Evolutionary conservation across 1,140 invertebrate genomes (phyloP).

Genomic region (Drosophila asahinai): DNA sequence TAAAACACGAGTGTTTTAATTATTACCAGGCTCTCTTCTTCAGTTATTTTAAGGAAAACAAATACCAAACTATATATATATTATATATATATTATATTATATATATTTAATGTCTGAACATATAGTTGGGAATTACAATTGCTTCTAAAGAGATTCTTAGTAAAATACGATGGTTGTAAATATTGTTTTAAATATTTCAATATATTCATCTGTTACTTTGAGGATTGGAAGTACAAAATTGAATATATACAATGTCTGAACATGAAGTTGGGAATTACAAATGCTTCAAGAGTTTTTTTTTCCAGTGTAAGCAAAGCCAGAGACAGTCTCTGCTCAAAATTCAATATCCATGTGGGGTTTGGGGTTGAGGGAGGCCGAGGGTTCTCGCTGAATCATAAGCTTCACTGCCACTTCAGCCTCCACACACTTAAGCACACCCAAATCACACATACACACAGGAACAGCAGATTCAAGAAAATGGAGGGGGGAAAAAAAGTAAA

Average conservation of each 20-base stretch:
- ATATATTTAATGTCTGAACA: not conserved
- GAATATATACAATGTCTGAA: too few relatives aligned
- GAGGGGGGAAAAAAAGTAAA: not conserved
- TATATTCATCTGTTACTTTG: too few relatives aligned
- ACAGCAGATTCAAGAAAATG: not conserved
- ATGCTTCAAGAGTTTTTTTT: not conserved
- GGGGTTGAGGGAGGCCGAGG: conserved; percentile 12
- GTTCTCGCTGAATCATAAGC: conserved; percentile 43
- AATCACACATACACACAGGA: conserved; percentile 6
- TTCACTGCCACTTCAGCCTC: conserved; percentile 34
- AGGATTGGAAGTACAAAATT: too few relatives aligned
- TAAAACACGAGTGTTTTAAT: too few relatives aligned
- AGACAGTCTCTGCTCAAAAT: conserved; percentile 27
- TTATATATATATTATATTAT: too few relatives aligned
- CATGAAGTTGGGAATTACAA: too few relatives aligned
- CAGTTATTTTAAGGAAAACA: too few relatives aligned
- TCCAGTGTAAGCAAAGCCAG: not conserved
- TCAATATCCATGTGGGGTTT: conserved; percentile 40
- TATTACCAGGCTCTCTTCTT: too few relatives aligned
- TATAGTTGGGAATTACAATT: not conserved
- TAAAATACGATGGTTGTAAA: not conserved
- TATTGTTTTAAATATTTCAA: too few relatives aligned
- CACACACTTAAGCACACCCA: conserved; percentile 19
- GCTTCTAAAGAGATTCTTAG: not conserved
- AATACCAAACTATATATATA: too few relatives aligned